Evolutionary conservation across 2,113 vertebrate genomes (phyloP).

Genomic region (Lagopus muta): DNA sequence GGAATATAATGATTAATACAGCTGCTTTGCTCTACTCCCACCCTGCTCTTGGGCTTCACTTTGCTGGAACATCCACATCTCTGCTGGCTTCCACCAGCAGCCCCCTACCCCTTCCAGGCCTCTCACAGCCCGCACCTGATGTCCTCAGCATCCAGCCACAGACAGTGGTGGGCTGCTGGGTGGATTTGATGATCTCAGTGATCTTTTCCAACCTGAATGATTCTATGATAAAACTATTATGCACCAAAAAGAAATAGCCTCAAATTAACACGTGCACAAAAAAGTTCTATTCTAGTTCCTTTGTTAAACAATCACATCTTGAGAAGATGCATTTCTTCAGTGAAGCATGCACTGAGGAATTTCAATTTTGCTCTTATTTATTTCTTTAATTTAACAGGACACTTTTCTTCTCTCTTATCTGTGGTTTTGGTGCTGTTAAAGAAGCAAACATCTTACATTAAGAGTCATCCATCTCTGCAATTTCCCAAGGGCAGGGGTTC

Average conservation of each 20-base stretch:
- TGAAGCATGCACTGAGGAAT: neutral
- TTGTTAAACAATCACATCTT: neutral
- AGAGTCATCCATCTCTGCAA: neutral
- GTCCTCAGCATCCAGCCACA: neutral
- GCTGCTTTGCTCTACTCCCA: neutral
- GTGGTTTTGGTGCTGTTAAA: neutral
- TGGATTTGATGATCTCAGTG: too few species aligned
- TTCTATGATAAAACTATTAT: too few species aligned
- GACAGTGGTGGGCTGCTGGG: too few species aligned
- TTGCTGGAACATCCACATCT: neutral
- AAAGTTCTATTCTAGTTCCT: neutral
- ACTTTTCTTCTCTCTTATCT: neutral
- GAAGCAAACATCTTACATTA: neutral
- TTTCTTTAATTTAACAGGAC: neutral
- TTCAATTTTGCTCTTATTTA: neutral
- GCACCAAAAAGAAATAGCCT: neutral
- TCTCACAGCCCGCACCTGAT: neutral
- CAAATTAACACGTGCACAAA: neutral
- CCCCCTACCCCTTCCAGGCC: neutral
- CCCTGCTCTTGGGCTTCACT: neutral
- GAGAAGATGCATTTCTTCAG: neutral
- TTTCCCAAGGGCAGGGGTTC: neutral
- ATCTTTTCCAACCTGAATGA: too few species aligned
- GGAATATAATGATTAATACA: neutral
- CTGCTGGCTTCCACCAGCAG: neutral